A percentile compares a stretch with the other conserved stretches of the same genome.
phyloP scores from a whole-genome alignment of 2,888 invertebrate species.

The Oscheius myriophilus region DNA sequence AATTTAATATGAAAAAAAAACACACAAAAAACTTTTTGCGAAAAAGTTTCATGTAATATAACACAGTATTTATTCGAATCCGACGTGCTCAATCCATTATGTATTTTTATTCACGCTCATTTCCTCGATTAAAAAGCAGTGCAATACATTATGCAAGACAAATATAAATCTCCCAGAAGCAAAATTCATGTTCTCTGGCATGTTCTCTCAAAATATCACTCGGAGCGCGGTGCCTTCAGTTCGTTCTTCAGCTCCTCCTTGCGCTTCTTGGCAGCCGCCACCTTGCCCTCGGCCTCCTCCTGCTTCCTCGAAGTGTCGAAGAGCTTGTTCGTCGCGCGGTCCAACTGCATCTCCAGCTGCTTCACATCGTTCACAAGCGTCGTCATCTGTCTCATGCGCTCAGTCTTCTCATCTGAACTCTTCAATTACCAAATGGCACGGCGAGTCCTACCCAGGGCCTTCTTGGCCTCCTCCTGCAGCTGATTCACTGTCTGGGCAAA shows the following conservation, averaged over 20 bases:
- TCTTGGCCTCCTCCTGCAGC: slow-evolving; percentile 16
- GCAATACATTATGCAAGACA: no score
- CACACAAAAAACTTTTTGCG: no score
- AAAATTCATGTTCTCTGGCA: no score
- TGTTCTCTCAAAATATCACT: no score
- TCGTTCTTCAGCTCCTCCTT: slow-evolving; percentile 1
- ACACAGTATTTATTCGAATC: no score
- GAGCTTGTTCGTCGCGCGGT: slow-evolving; percentile 18
- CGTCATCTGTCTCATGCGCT: slow-evolving; percentile 7
- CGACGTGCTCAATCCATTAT: no score
- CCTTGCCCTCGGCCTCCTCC: background rate
- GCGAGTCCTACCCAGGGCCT: slow-evolving; percentile 11
- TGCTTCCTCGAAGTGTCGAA: slow-evolving; percentile 1
- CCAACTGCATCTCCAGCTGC: slow-evolving; percentile 7
- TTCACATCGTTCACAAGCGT: slow-evolving; percentile 17
- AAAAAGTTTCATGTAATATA: no score
- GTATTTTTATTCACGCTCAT: no score
- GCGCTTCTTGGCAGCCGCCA: slow-evolving; percentile 3
- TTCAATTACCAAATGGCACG: background rate
- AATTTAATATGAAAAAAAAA: no score
- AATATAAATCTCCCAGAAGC: no score
- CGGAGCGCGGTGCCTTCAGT: no score
- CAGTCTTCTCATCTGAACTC: slow-evolving; percentile 13
- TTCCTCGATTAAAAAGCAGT: no score
- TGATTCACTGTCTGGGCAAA: slow-evolving; percentile 1